A percentile compares a stretch with the other conserved stretches of the same genome.
Evolutionary conservation across 2,888 invertebrate genomes (phyloP).

Genomic region (Drosophila niveifrons): DNA sequence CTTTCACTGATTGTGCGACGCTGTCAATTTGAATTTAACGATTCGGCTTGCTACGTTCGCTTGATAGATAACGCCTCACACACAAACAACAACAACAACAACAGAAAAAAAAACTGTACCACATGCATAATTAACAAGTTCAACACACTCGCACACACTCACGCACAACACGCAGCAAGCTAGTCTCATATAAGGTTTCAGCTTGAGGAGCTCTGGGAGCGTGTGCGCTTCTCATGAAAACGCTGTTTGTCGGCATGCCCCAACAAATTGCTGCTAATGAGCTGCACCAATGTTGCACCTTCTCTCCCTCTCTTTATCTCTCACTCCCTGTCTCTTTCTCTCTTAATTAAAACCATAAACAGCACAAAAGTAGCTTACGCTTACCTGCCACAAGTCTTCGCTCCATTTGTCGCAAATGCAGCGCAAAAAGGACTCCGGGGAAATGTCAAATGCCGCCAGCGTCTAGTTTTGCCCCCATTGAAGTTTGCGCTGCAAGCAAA

Average conservation of each 20-base stretch:
- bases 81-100: no score
- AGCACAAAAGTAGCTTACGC: slow-evolving; percentile 45
- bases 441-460: slow-evolving; percentile 43
- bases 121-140: slow-evolving; percentile 63
- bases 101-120: slow-evolving; percentile 29
- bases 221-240: slow-evolving; percentile 23
- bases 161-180: neutral
- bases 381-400: slow-evolving; percentile 40
- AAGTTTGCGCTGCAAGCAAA: slow-evolving; percentile 40
- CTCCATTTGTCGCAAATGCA: slow-evolving; percentile 28
- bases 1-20: slow-evolving; percentile 81
- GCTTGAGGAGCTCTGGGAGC: slow-evolving; percentile 12
- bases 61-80: slow-evolving; percentile 54
- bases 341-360: slow-evolving; percentile 70
- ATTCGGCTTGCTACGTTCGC: slow-evolving; percentile 42
- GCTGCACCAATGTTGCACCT: slow-evolving; percentile 56
- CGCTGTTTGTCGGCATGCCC: slow-evolving; percentile 52
- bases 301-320: neutral
- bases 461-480: slow-evolving; percentile 25
- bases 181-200: slow-evolving; percentile 6
- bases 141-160: slow-evolving; percentile 13
- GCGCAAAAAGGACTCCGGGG: slow-evolving; percentile 68
- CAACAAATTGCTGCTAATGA: slow-evolving; percentile 77
- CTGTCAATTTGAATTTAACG: slow-evolving; percentile 65
- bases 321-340: neutral